These are phyloP conservation scores for Malurus leucopterus DNA, from an alignment of 2,797 vertebrate genomes.

Conservation along the genomic window DNA sequence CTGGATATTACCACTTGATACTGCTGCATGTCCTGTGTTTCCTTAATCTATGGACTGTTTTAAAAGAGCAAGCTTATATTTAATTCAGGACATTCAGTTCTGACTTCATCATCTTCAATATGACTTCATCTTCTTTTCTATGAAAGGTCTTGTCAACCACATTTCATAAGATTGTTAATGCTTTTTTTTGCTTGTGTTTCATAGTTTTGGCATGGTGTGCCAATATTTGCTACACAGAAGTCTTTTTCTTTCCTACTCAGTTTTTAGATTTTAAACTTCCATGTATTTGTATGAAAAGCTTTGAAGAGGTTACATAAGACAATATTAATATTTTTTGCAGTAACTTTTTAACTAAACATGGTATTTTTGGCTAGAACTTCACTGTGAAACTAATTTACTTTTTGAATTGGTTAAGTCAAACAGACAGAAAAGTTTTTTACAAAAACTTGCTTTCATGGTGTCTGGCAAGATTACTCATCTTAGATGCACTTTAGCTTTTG, in stretches of 20 bases:
- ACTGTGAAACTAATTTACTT: neutral
- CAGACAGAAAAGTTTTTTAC: neutral
- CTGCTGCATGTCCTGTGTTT: neutral
- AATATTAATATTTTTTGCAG: neutral
- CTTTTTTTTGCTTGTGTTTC: neutral
- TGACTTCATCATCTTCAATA: rapidly evolving
- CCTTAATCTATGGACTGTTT: neutral
- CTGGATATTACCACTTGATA: neutral
- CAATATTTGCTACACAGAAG: neutral
- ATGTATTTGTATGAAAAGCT: neutral
- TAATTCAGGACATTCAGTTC: neutral
- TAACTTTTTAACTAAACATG: neutral
- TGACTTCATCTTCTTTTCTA: neutral
- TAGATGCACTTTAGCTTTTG: neutral
- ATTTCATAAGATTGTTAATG: neutral
- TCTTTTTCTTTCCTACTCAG: rapidly evolving
- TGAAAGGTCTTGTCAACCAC: neutral
- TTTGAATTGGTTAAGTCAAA: neutral
- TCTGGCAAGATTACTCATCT: neutral
- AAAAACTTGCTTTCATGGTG: neutral
- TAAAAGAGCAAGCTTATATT: neutral
- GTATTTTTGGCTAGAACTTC: neutral
- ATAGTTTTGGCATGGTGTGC: neutral
- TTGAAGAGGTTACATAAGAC: neutral
- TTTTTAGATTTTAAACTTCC: neutral